Evolutionary conservation across 2,113 vertebrate genomes (phyloP), one percentile per base, ranked within the genome.

Genomic region (Geothlypis trichas): DNA sequence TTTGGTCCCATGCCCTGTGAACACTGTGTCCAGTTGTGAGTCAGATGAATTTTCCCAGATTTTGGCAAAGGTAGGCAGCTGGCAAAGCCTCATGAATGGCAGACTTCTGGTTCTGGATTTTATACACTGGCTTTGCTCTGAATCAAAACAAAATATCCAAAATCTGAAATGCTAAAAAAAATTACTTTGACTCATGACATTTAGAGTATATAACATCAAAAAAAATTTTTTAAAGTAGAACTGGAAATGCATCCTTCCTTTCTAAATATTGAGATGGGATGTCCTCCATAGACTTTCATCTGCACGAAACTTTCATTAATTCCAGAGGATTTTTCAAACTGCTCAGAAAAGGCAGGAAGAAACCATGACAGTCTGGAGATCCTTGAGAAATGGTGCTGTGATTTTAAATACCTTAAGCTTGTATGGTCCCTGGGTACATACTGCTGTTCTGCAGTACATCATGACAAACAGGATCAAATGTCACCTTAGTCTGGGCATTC

Each of bases 51-150:
- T 95, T 92, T 86, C 51, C 31, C 87, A 89, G 41, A 89, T 83
- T 82, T 78, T 92, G 87, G 77, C 89, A 89, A 79, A 9, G 42
- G 18, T 6, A 84, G 67, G 35, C 1, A 2, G 31, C 51, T 93
- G 91, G 94, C 81, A 97, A 89, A 89, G 12, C 52, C 61, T 71
- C 0, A 2, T 55, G 49, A 75, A 89, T 6, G 0, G 65, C 76
- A 92, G 72, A 88, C 83, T 89, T 93, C 65, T 3, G 55, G 65
- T 93, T 95, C 80, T 88, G 83, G 47, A 89, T 89, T 93, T 95
- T 30, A 33, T 41, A 59, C 13, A 27, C 19, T 63, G 24, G 21
- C 33, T 95, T 81, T 89, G 59, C 66, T 90, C 47, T 90, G 54
- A 93, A 80, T 76, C n/a, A 59, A 58, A 89, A 87, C 21, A 90